Evolutionary conservation across 2,113 vertebrate genomes (phyloP).

Genomic region (Crotophaga sulcirostris): DNA sequence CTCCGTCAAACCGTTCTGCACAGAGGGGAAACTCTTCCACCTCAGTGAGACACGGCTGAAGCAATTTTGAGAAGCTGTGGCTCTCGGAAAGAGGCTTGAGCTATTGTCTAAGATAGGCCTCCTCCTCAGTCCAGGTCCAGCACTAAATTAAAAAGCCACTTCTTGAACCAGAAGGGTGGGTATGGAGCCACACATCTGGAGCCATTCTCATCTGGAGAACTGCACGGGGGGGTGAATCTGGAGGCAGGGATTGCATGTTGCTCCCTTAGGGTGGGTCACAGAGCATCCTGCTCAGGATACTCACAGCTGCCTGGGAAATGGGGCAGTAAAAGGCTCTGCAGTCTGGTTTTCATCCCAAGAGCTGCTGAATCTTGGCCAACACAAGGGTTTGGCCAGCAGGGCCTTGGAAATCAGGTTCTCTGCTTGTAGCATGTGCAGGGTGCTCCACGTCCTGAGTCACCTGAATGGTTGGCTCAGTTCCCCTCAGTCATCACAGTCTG

Average conservation of each 20-base stretch:
- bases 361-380: background rate
- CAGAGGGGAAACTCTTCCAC: accelerated
- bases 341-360: background rate
- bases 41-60: background rate
- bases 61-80: background rate
- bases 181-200: too few species aligned
- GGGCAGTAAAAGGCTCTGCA: background rate
- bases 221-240: accelerated
- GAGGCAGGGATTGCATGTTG: background rate
- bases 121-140: background rate
- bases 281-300: background rate
- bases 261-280: background rate
- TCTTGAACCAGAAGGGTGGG: background rate
- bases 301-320: background rate
- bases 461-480: background rate
- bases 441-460: background rate
- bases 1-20: accelerated
- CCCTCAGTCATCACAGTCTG: accelerated
- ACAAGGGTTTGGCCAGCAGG: background rate
- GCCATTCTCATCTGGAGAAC: too few species aligned
- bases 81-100: background rate
- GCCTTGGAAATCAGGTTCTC: background rate
- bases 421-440: background rate
- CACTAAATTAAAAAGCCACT: background rate
- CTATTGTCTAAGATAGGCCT: background rate